Percentiles rank a stretch among this genome's conserved stretches.
phyloP scores from a whole-genome alignment of 2,797 vertebrate species.

The Falco novaeseelandiae region DNA sequence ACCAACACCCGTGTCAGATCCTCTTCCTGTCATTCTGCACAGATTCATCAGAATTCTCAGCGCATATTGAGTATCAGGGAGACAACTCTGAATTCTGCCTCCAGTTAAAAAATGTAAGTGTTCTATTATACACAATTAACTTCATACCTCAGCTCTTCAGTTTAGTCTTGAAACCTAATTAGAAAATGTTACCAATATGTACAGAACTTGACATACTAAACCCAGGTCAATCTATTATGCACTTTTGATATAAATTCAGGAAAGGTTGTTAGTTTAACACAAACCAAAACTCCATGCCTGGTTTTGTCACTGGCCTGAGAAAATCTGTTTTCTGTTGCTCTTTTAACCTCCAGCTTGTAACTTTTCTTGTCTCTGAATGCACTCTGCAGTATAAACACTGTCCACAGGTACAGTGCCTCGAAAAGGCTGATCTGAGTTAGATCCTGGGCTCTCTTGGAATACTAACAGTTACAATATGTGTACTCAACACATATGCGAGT shows the following conservation, averaged over 20 bases:
- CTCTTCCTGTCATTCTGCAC: not conserved
- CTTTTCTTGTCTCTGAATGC: not conserved
- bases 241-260: not conserved
- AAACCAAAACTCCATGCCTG: not conserved
- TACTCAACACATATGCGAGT: accelerated
- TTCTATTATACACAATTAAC: not conserved
- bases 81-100: not conserved
- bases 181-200: not conserved
- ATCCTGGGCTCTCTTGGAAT: not conserved
- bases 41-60: not conserved
- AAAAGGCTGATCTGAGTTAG: not conserved
- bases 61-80: not conserved
- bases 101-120: not conserved
- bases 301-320: not conserved
- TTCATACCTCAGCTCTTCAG: not conserved
- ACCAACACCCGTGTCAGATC: not conserved
- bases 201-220: not conserved
- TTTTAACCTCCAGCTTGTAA: not conserved
- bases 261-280: not conserved
- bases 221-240: not conserved
- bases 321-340: not conserved
- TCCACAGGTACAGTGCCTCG: not conserved
- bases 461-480: not conserved
- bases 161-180: not conserved
- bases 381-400: not conserved